Evolutionary conservation across 2,113 vertebrate genomes (phyloP), one percentile per base, ranked within the genome.

Genomic region (Takifugu bimaculatus): DNA sequence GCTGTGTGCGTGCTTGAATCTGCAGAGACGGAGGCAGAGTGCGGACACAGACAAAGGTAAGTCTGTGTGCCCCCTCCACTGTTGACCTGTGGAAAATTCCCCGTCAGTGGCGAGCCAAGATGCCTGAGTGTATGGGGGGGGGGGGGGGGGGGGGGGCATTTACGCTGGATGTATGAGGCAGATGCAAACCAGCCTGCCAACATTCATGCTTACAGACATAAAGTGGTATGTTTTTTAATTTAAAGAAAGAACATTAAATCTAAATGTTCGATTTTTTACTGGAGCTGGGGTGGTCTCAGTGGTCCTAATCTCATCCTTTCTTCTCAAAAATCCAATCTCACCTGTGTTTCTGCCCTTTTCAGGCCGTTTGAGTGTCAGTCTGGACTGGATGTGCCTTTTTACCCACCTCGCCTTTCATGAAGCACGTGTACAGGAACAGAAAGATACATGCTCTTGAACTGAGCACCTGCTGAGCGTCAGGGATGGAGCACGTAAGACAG

Each of bases 41-140:
- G 6, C 2, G 51, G 80, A 67, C 70, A 70, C 73, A 85, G 75
- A 88, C 87, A 89, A 87, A 87, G 87, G 85, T 87, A 74, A 54
- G 74, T 61, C 82, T 89, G 80, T 88, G 75, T 83, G 76, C 76
- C 86, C 70, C 57, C 32, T 76, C 74, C 81, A 69, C 72, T 69
- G 72, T 71, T 69, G 76, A 84, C 85, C 77, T 78, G 84, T 85
- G 87, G 87, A 89, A 89, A 89, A 87, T 89, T 87, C 81, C 83
- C 80, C 50, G 13, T 72, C 76, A 57, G 65, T 45, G 61, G 64
- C 14, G 78, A 79, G 87, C 86, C 84, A 89, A 83, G 78, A 75
- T 39, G 80, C 74, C 72, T 75, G 78, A 76, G 48, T 77, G 61
- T 70, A 20, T 2, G 53, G 67, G 67, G 75, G 42, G 50, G 75